Evolutionary conservation across 2,888 invertebrate genomes (phyloP), one percentile per base, ranked within the genome.

Genomic region (Cosmia trapezina): DNA sequence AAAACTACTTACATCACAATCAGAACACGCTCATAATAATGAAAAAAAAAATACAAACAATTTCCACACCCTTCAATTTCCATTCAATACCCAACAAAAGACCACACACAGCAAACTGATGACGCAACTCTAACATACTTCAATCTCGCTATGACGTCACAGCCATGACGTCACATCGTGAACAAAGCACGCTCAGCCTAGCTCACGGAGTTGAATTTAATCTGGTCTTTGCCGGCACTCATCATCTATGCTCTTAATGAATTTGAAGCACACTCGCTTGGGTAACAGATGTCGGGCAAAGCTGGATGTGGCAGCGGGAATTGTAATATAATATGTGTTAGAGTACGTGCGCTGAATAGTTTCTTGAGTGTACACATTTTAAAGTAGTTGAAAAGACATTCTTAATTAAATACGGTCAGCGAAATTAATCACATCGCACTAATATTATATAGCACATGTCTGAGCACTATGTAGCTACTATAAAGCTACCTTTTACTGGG

Each of bases 241-340:
- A 76, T 76, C 76, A 76, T 69, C 49, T 81, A 76, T 81, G 77
- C 84, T 82, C 68, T 78, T 83, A 80, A 83, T 76, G 76, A 81
- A 84, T 83, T 83, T 80, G 66, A 62, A 80, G 71, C 28, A 65
- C 47, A 69, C 45, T 56, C 61, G 41, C 49, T 53, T 54, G 47
- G 5, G 53, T 17, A 22, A 14, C n/a, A 57, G 78, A 76, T 59
- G 53, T 45, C 17, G 11, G 19, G n/a, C 17, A 33, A n/a, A 22
- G 45, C 70, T 77, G 47, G 19, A 77, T 53, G 12, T 43, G 51
- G 45, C 33, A 33, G 28, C 2, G 19, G 53, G 12, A 28, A 43
- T 22, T 68, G 43, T 51, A 49, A 70, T 78, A 28, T 17, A 66
- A 17, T 33, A 17, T 61, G 11, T 33, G 17, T 19, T 9, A 37